Evolutionary conservation across 1,140 invertebrate species (phyloP).

Genomic region (Formica exsecta): DNA sequence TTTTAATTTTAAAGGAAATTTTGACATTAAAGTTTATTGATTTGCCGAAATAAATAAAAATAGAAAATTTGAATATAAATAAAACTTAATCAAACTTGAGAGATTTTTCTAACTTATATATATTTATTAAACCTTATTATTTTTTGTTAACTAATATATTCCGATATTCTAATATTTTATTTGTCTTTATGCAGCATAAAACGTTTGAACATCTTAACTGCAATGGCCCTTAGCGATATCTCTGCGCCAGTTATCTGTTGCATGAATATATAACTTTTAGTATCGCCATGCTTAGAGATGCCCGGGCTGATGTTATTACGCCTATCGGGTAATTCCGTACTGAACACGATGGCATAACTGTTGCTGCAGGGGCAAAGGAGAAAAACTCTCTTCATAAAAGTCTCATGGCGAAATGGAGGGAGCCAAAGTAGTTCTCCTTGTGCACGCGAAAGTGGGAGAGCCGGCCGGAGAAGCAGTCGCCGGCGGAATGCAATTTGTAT

Average conservation of each 20-base stretch:
- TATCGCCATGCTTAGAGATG: slow-evolving; percentile 40
- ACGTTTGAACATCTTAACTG: slow-evolving; percentile 8
- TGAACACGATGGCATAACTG: slow-evolving; percentile 5
- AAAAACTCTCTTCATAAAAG: slow-evolving; percentile 65
- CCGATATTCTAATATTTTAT: slow-evolving; percentile 5
- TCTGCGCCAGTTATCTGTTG: slow-evolving; percentile 33
- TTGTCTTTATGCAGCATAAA: slow-evolving; percentile 5
- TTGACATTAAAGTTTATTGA: background rate
- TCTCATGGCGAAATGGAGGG: slow-evolving; percentile 42
- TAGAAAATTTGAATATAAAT: background rate
- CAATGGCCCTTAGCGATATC: slow-evolving; percentile 16
- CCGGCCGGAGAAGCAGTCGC: slow-evolving; percentile 51
- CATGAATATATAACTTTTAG: slow-evolving; percentile 61
- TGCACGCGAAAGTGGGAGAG: slow-evolving; percentile 50
- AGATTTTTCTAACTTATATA: background rate
- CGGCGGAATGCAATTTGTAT: slow-evolving; percentile 78
- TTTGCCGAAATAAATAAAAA: background rate
- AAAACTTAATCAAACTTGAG: background rate
- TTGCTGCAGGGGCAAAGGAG: slow-evolving; percentile 32
- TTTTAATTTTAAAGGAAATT: background rate
- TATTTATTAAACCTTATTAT: background rate
- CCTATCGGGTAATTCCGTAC: slow-evolving; percentile 44
- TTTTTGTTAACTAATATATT: background rate
- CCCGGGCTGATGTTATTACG: slow-evolving; percentile 40
- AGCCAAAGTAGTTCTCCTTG: slow-evolving; percentile 27